Evolutionary conservation across 2,888 invertebrate species (phyloP), one percentile per base, ranked within the genome.

Genomic region (Phortica okadai): DNA sequence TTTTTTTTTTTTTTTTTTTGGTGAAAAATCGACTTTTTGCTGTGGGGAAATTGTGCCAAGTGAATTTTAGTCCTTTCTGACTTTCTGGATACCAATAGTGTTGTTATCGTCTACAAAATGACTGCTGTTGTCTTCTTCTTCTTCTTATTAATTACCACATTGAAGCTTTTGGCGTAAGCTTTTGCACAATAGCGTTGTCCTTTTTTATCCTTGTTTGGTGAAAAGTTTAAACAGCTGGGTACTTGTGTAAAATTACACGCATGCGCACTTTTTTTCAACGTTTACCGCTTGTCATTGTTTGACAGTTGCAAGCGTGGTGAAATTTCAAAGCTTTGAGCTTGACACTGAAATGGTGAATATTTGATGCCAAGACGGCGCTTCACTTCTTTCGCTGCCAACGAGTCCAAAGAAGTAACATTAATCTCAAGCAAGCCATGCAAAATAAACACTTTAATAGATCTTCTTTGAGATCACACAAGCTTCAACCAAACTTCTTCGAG

Each of bases 11-110:
- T 82, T 81, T 81, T 67, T 80, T 82, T 85, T 86, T 84, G 84
- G 82, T 82, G 87, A 85, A 87, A 87, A 87, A 87, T 87, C 89
- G 87, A 87, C 87, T 87, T 87, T 86, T 84, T 85, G 78, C 82
- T 78, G 74, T 74, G 67, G 84, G 82, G 77, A 82, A 82, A 88
- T 82, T 82, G 83, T 88, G 87, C 87, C 88, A 85, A 87, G 76
- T 77, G 79, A 73, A 80, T 75, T 79, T 83, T 78, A 82, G 81
- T 76, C 76, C 76, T 75, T 78, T 59, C 44, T 74, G 33, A 21
- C 54, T 54, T 70, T 81, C 78, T 82, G 87, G 86, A 87, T 85
- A 85, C 88, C 86, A 87, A 88, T 87, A 86, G 88, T 84, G 87
- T 86, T 86, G 89, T 86, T 88, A 87, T 84, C 88, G 88, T 88